Evolutionary conservation across 2,797 vertebrate genomes (phyloP).

Genomic region (Eospalax fontanierii): DNA sequence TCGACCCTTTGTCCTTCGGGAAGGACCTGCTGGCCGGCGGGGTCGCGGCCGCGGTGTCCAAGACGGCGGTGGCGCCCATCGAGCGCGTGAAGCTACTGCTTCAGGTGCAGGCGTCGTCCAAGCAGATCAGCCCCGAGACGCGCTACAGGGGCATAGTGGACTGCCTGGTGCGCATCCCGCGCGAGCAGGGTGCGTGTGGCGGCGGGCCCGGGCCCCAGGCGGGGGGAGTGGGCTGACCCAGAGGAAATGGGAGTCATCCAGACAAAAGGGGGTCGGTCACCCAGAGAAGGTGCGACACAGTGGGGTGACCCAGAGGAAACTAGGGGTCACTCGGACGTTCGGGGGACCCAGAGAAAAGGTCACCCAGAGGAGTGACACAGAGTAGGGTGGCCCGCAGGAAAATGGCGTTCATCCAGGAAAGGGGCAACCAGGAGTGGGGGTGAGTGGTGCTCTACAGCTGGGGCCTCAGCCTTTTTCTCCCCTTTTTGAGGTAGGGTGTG

Average conservation of each 20-base stretch:
- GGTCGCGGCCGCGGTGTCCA: constrained; percentile 75
- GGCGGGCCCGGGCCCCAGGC: neutral
- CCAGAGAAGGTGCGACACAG: neutral
- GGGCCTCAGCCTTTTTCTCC: neutral
- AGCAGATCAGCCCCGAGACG: constrained; percentile 77
- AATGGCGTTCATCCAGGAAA: neutral
- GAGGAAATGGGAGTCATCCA: neutral
- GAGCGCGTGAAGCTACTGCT: constrained; percentile 90
- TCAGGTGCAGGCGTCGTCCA: constrained; percentile 87
- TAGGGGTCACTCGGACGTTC: neutral
- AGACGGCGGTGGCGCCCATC: constrained; percentile 87
- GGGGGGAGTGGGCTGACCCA: neutral
- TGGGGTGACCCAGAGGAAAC: neutral
- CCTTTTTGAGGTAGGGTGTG: neutral
- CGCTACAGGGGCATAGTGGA: constrained; percentile 80
- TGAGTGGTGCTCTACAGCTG: neutral
- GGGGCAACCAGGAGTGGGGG: too few species aligned
- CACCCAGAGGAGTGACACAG: neutral
- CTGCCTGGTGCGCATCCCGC: constrained; percentile 78
- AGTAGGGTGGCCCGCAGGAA: neutral
- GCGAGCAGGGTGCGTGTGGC: constrained; percentile 82
- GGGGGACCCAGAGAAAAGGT: neutral
- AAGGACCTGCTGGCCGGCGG: constrained; percentile 82
- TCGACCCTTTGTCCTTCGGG: constrained; percentile 48
- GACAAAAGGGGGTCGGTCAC: neutral